Conservation (phyloP, 2,797 vertebrate genomes). For the Gephyroberyx darwinii region DNA sequence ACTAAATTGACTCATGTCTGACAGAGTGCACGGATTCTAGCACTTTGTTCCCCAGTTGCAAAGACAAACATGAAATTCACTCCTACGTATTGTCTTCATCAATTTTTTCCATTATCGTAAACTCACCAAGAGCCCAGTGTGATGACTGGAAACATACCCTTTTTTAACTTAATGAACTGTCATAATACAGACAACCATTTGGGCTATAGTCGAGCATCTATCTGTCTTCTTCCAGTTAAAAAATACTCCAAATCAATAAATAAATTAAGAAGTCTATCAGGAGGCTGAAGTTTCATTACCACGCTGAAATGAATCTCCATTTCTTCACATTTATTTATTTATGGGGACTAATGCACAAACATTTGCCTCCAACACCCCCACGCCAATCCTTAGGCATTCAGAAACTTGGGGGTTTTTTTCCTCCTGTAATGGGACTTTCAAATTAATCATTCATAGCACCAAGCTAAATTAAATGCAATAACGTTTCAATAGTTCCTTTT, state of each 20-base stretch:
- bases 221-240: conserved; percentile 36
- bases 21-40: too few species aligned
- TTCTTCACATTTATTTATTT: conserved; percentile 14
- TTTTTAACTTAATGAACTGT: conserved; percentile 46
- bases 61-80: too few species aligned
- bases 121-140: conserved; percentile 27
- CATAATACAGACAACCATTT: conserved; percentile 51
- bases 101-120: too few species aligned
- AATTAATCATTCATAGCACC: conserved; percentile 59
- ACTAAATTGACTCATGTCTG: too few species aligned
- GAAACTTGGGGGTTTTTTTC: conserved; percentile 19
- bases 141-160: conserved; percentile 28
- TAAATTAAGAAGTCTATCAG: conserved; percentile 46
- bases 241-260: conserved; percentile 3
- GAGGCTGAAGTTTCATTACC: conserved; percentile 51
- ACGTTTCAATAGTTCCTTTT: conserved; percentile 57
- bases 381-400: conserved; percentile 31
- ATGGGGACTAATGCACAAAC: conserved; percentile 45
- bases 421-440: conserved; percentile 52
- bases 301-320: conserved; percentile 46
- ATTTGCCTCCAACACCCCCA: conserved; percentile 15
- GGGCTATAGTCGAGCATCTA: conserved; percentile 36
- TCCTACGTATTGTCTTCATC: too few species aligned
- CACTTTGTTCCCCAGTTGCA: too few species aligned
- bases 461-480: conserved; percentile 61